Percentiles rank a stretch among this genome's conserved stretches.
These are phyloP conservation scores for Dinocampus coccinellae DNA, from an alignment of 2,888 invertebrate species.

Conservation along the genomic window DNA sequence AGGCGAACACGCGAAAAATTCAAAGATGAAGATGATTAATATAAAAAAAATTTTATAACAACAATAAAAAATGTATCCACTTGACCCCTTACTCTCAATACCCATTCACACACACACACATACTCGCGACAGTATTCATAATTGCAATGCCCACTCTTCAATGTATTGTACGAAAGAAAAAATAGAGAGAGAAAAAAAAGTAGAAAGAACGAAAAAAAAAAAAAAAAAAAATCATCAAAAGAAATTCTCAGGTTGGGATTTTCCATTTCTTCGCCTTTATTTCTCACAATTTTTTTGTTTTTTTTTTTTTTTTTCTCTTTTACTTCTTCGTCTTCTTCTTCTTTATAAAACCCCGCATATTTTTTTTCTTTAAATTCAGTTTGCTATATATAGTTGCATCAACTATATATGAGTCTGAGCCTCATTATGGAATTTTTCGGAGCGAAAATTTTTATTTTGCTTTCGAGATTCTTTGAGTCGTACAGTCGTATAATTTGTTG, in stretches of 20 bases:
- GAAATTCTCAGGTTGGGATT: conserved; percentile 17
- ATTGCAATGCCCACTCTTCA: conserved; percentile 11
- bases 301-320: conserved; percentile 13
- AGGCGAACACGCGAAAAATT: conserved; percentile 19
- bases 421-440: conserved; percentile 23
- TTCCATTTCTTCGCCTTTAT: conserved; percentile 20
- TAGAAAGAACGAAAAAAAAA: no score
- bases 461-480: background rate
- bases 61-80: conserved; percentile 11
- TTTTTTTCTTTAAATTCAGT: conserved; percentile 7
- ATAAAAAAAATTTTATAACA: conserved; percentile 29
- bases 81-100: background rate
- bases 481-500: background rate
- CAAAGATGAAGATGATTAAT: conserved; percentile 11
- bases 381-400: background rate
- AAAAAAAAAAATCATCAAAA: conserved; percentile 27
- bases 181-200: no score
- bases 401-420: background rate
- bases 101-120: background rate
- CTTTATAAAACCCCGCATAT: background rate
- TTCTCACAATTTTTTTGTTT: conserved; percentile 7
- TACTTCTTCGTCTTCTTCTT: no score
- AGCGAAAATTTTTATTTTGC: conserved; percentile 16
- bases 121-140: conserved; percentile 13
- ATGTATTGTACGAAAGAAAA: background rate